Evolutionary conservation across 2,888 invertebrate species (phyloP).

Genomic region (Epistrophella euchroma): DNA sequence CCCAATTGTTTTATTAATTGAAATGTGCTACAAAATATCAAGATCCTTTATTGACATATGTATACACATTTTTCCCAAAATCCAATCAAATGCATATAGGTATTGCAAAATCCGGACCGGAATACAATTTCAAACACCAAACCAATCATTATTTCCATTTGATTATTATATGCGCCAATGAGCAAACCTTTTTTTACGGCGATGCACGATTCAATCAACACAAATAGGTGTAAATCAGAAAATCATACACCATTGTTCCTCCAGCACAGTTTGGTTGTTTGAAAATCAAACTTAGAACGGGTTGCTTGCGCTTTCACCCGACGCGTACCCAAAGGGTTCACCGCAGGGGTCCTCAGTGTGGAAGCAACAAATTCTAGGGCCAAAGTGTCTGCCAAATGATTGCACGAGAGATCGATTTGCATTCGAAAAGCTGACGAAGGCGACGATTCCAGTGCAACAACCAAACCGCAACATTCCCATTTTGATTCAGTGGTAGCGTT

Average conservation of each 20-base stretch:
- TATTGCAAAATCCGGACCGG: conserved; percentile 14
- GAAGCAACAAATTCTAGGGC: conserved; percentile 74
- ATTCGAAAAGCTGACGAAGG: conserved; percentile 40
- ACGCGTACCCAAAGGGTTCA: conserved; percentile 68
- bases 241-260: conserved; percentile 66
- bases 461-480: conserved; percentile 68
- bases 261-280: conserved; percentile 45
- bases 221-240: conserved; percentile 76
- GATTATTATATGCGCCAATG: conserved; percentile 76
- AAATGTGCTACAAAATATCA: conserved; percentile 42
- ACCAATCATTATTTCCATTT: conserved; percentile 72
- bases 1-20: not conserved
- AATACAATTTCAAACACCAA: conserved; percentile 41
- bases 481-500: conserved; percentile 68
- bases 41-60: not conserved
- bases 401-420: conserved; percentile 74
- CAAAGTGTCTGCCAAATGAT: conserved; percentile 75
- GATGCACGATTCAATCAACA: conserved; percentile 75
- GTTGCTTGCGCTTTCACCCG: conserved; percentile 72
- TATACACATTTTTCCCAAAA: conserved; percentile 29
- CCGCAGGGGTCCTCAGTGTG: conserved; percentile 59
- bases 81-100: conserved; percentile 44
- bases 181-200: conserved; percentile 59
- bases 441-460: conserved; percentile 40
- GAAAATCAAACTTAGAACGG: conserved; percentile 45